Evolutionary conservation across 2,888 invertebrate genomes (phyloP), one percentile per base, ranked within the genome.

Genomic region (Ganaspis brasiliensis): DNA sequence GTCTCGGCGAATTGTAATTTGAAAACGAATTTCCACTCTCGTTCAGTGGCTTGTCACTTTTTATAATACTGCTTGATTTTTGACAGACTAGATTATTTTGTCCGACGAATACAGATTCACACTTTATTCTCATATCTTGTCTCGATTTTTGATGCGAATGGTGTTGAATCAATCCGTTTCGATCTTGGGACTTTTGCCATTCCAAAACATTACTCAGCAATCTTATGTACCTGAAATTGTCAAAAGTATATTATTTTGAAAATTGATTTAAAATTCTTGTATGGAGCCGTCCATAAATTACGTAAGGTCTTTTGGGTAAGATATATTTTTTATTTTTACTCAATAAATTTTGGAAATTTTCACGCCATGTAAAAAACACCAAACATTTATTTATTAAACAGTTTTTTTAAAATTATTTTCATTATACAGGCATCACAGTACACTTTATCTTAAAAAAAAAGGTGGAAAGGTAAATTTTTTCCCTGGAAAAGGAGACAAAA

Each of bases 121-220:
- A 85, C 21, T 87, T 88, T 35, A 91, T 87, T 16, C 89, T 87
- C 6, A 88, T 79, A 12, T 83, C 84, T 56, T 88, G 84, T 63
- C 89, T 90, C 56, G 91, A 83, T 21, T 91, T 82, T 31, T 89
- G 78, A 72, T 91, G 86, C 0, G 90, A 90, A 72, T 91, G 85
- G 80, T 88, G 88, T 31, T 90, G 82, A 26, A 89, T 81, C 24
- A 74, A 31, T 12, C 84, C 85, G 59, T 85, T 89, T 14, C 84
- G 85, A 8, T 88, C 57, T 90, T 92, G 14, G 86, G 88, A 70
- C 81, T 93, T 96, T 92, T 98, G 98, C 97, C 97, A 98, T 86
- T 98, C 97, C 12, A 98, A 91, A 0, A 98, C 97, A 88, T 95
- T 96, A 79, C 95, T 95, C 26, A 98, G 93, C 0, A 98, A 93